Conservation (phyloP, 2,113 vertebrate species). For the Picathartes gymnocephalus region DNA sequence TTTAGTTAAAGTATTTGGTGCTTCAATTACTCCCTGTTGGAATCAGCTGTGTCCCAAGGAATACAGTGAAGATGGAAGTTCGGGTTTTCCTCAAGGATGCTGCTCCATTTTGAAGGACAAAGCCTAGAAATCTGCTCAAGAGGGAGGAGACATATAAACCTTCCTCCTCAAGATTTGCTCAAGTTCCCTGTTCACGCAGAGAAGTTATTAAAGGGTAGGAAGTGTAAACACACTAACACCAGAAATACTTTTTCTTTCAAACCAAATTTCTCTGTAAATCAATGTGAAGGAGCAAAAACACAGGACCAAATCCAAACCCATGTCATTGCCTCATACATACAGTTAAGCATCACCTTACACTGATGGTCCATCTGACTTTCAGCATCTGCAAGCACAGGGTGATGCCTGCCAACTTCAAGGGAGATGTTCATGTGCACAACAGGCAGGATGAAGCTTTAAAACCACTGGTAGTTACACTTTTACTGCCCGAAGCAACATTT, state of each 20-base stretch:
- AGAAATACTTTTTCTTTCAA: not conserved
- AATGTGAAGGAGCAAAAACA: not conserved
- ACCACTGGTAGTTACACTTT: constrained; percentile 10
- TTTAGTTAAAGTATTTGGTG: not conserved
- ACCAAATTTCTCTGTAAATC: not conserved
- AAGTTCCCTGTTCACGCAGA: not conserved
- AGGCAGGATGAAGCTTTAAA: not conserved
- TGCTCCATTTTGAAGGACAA: not conserved
- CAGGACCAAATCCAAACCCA: not conserved
- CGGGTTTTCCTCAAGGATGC: not conserved
- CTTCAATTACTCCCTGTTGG: not conserved
- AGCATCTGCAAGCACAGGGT: not conserved
- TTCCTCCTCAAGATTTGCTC: not conserved
- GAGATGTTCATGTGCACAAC: not conserved
- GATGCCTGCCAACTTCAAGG: not conserved
- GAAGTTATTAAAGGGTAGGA: not conserved
- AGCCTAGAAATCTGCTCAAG: not conserved
- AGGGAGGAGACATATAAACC: not conserved
- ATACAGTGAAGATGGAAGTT: not conserved
- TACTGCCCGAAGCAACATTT: constrained; percentile 33
- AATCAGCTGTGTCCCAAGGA: not conserved
- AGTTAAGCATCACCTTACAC: not conserved
- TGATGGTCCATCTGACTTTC: not conserved
- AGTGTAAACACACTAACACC: not conserved
- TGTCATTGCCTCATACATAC: not conserved